These are phyloP conservation scores for Acyrthosiphon pisum DNA, from an alignment of 1,140 invertebrate species.

Conservation along the genomic window DNA sequence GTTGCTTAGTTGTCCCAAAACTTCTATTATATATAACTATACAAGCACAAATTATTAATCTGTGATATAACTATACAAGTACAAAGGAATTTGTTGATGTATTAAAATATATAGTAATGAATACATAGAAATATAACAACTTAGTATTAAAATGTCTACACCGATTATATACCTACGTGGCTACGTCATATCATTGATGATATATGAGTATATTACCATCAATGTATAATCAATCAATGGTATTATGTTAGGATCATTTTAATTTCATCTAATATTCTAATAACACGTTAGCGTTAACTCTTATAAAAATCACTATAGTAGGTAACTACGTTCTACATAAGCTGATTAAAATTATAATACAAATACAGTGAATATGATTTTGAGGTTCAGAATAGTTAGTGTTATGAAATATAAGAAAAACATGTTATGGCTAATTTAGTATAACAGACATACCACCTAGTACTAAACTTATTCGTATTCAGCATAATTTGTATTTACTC, in stretches of 20 bases:
- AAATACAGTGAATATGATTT: neutral
- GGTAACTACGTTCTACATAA: neutral
- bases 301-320: neutral
- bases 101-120: no score
- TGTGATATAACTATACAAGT: neutral
- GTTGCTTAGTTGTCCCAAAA: neutral
- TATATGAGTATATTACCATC: no score
- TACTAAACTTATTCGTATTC: neutral
- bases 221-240: neutral
- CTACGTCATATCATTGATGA: neutral
- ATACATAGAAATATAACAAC: neutral
- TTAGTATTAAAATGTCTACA: neutral
- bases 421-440: neutral
- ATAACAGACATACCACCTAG: neutral
- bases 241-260: neutral
- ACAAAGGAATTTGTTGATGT: neutral
- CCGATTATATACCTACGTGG: neutral
- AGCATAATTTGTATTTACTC: conserved; percentile 24
- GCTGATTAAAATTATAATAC: neutral
- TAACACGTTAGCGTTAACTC: neutral
- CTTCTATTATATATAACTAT: neutral
- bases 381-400: neutral
- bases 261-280: neutral
- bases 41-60: no score
- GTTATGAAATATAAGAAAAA: neutral